These are phyloP conservation scores for Unio delphinus DNA, from an alignment of 2,888 invertebrate genomes.

Conservation along the genomic window DNA sequence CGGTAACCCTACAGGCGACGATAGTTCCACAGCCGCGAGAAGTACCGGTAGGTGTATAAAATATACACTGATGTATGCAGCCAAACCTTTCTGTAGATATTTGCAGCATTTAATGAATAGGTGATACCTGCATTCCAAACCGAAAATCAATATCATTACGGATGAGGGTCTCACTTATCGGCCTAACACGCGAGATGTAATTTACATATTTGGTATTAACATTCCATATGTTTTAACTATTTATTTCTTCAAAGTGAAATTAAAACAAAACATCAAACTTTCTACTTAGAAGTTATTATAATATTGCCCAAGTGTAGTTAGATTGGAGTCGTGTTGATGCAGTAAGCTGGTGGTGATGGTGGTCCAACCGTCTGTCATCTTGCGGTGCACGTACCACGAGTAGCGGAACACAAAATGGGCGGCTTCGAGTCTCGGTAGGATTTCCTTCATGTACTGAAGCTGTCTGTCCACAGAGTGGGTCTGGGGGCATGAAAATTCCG, in stretches of 20 bases:
- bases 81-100: too few species aligned
- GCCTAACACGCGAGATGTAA: too few species aligned
- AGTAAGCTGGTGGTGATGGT: conserved; percentile 25
- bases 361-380: conserved; percentile 14
- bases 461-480: conserved; percentile 4
- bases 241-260: neutral
- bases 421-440: conserved; percentile 20
- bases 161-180: too few species aligned
- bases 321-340: conserved; percentile 20
- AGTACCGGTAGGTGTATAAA: too few species aligned
- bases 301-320: conserved; percentile 30
- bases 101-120: too few species aligned
- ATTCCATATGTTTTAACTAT: too few species aligned
- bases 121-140: too few species aligned
- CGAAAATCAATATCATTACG: too few species aligned
- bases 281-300: conserved; percentile 24
- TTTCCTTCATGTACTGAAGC: conserved; percentile 12
- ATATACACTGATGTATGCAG: too few species aligned
- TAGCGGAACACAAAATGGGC: conserved; percentile 22
- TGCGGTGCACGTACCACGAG: conserved; percentile 19
- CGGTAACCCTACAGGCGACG: too few species aligned
- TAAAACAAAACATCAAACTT: neutral
- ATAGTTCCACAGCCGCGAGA: too few species aligned
- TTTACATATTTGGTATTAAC: too few species aligned
- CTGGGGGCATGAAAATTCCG: conserved; percentile 22